A percentile compares a stretch with the other conserved stretches of the same genome.
Conservation (phyloP, 2,888 invertebrate species). For the Aleiodes leptofemur region DNA sequence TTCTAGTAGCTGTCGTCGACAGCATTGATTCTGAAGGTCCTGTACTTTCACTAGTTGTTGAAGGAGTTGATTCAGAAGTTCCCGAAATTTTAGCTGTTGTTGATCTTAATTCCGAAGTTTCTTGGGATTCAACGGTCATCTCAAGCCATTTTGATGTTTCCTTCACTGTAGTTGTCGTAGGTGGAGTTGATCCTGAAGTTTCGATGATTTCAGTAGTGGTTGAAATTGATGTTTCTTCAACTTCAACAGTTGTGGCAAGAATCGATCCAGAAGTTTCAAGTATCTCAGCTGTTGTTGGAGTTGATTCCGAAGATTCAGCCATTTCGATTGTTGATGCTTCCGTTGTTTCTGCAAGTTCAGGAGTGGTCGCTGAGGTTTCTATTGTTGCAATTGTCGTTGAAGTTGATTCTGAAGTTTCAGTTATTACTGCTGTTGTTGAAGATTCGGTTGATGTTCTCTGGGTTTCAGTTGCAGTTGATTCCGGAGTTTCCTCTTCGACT, state of each 20-base stretch:
- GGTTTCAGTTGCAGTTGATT: neutral
- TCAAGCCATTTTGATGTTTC: neutral
- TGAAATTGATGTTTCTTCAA: neutral
- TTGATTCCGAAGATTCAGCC: neutral
- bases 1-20: too few species aligned
- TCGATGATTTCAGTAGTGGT: neutral
- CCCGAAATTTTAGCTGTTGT: neutral
- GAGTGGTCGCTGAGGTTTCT: conserved; percentile 36
- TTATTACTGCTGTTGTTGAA: too few species aligned
- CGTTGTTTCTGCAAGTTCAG: neutral
- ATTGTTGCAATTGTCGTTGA: too few species aligned
- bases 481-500: neutral
- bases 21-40: neutral
- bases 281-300: neutral
- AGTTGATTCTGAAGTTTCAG: too few species aligned
- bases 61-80: conserved; percentile 5
- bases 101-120: neutral
- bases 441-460: too few species aligned
- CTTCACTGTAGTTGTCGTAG: neutral
- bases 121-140: neutral
- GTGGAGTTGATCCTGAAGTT: neutral
- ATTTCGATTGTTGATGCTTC: conserved; percentile 4
- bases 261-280: neutral
- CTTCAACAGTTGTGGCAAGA: neutral
- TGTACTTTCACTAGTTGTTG: neutral